Base-by-base conservation (phyloP, 1,140 invertebrate species). In the Drosophila lacteicornis region DNA sequence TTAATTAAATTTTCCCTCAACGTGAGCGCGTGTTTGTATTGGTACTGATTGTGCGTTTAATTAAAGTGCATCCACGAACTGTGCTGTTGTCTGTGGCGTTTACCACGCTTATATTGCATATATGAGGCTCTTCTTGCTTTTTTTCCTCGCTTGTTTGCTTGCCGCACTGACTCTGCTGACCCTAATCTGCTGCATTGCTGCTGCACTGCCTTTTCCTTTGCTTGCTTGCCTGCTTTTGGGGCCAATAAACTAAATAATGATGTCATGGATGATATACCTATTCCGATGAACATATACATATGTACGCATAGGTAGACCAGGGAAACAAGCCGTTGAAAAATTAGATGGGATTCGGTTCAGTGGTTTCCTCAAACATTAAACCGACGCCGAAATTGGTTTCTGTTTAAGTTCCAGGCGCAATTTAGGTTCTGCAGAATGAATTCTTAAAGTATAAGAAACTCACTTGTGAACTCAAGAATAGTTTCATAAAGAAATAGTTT, bases 241-340 rank as follows among this genome's bases (percentile, higher is more conserved):
- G 70, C 70, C 70, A 74, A 74, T 74, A 74, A 74, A 74, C 67
- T 50, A 74, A 74, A 73, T 73, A 59, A 74, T 74, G 68, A 73
- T 74, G 70, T 58, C 70, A 74, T 30, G 70, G 55, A 73, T 70
- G 67, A 70, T 49, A 60, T 60, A 56, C 51, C 51, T 15, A 55
- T 22, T 8, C 30, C 17, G 1, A 19, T 19, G 8, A 19, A 36
- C n/a, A 36, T 17, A 36, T 36, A 33, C 30, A 33, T 33, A 36
- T 36, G 25, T 27, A 22, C 9, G 25, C 25, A 51, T 17, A 51
- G 12, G 30, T 33, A 36, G 9, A 11, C 19, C 4, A n/a, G 17
- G 19, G 33, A 38, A 11, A 2, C 13, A 25, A n/a, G 33, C 1
- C 36, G 9, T 11, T 55, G 4, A 8, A 11, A 40, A 38, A 55